Percentiles rank a stretch among this genome's conserved stretches.
These are phyloP conservation scores for Vidua macroura DNA, from an alignment of 2,113 vertebrate species.

Conservation along the genomic window DNA sequence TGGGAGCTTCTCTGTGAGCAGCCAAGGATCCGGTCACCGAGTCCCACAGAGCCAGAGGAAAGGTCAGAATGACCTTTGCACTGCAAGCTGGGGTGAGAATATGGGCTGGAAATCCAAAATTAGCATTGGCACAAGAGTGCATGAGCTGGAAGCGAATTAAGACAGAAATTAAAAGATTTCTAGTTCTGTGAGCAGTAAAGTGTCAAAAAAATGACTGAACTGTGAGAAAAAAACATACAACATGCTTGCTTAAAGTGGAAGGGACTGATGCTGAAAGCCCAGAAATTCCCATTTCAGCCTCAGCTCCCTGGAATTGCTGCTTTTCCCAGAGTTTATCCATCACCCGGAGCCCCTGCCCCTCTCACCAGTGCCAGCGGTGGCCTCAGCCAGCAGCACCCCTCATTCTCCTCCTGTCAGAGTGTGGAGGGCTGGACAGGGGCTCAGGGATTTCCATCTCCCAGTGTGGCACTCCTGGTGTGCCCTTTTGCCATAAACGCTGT, in stretches of 20 bases:
- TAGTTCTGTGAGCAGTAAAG: neutral
- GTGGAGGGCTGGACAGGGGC: neutral
- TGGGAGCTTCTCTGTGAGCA: neutral
- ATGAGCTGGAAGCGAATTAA: neutral
- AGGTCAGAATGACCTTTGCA: neutral
- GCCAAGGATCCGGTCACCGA: neutral
- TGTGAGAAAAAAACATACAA: neutral
- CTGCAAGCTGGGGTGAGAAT: neutral
- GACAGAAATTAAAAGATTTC: neutral
- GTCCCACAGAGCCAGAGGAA: neutral
- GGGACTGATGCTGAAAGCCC: neutral
- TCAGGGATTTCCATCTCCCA: no score
- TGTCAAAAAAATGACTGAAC: neutral
- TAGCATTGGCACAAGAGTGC: neutral
- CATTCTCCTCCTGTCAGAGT: neutral
- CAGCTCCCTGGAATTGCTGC: neutral
- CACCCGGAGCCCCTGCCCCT: neutral
- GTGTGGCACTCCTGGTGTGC: neutral
- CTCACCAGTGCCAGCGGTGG: neutral
- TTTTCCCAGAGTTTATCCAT: neutral
- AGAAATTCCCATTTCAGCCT: neutral
- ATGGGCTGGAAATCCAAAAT: neutral
- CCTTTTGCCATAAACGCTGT: neutral
- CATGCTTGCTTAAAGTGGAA: neutral
- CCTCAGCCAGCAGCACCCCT: neutral